Conservation (phyloP, 2,113 vertebrate genomes). For the Nanorana parkeri region DNA sequence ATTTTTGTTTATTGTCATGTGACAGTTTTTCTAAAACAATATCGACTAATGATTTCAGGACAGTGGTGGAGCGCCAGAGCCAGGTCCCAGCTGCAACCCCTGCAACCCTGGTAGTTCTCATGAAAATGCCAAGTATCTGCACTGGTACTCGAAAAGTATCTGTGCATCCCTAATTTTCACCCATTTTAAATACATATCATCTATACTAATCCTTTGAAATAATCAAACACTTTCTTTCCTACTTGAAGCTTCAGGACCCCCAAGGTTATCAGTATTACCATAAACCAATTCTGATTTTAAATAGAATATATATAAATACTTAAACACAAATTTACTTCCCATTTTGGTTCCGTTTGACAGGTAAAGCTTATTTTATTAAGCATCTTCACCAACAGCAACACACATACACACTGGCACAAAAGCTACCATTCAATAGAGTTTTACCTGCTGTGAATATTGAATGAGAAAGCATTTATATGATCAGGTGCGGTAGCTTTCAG, state of each 20-base stretch:
- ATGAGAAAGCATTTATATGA: slow-evolving; percentile 44
- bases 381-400: slow-evolving; percentile 17
- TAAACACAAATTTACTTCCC: slow-evolving; percentile 9
- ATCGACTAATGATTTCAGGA: no score
- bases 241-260: not conserved
- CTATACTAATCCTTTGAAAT: not conserved
- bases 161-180: no score
- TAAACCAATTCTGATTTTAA: slow-evolving; percentile 15
- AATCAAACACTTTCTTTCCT: not conserved
- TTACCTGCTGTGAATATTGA: slow-evolving; percentile 51
- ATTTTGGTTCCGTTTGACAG: not conserved
- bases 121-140: no score
- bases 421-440: slow-evolving; percentile 36
- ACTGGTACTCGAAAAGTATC: no score
- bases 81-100: no score
- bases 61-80: no score
- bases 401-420: slow-evolving; percentile 9
- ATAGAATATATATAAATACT: slow-evolving; percentile 30
- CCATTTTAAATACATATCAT: not conserved
- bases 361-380: slow-evolving; percentile 26
- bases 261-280: slow-evolving; percentile 31
- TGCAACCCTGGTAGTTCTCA: no score
- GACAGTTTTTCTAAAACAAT: no score
- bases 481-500: not conserved
- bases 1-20: no score